Percentiles rank a stretch among this genome's conserved stretches.
Evolutionary conservation across 1,140 invertebrate genomes (phyloP).

Genomic region (Phthorimaea operculella): DNA sequence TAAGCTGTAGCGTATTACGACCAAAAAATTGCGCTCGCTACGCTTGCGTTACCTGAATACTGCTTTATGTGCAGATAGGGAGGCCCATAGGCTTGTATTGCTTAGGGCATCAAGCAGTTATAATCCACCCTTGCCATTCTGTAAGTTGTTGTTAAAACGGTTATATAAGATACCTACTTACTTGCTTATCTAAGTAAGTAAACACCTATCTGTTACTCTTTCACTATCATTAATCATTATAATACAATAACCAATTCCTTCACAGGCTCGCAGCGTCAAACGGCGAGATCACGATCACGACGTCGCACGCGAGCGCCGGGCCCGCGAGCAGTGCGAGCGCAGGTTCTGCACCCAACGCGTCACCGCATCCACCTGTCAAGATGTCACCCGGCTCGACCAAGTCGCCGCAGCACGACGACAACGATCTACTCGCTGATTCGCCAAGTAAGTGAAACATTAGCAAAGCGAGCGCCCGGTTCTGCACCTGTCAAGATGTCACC

Average conservation of each 20-base stretch:
- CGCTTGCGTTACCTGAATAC: no score
- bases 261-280: constrained; percentile 76
- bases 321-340: constrained; percentile 67
- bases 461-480: constrained; percentile 66
- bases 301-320: constrained; percentile 72
- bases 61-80: no score
- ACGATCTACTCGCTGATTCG: constrained; percentile 81
- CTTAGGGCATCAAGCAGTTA: no score
- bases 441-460: constrained; percentile 78
- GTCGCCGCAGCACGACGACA: constrained; percentile 71
- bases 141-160: no score
- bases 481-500: constrained; percentile 69
- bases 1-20: no score
- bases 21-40: no score
- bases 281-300: constrained; percentile 83
- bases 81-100: no score
- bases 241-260: background rate
- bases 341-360: constrained; percentile 68
- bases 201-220: no score
- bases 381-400: constrained; percentile 68
- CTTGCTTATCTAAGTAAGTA: no score
- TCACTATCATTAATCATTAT: no score
- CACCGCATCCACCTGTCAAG: constrained; percentile 70
- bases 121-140: no score
- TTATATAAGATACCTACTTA: no score